Base-by-base conservation (phyloP, 2,113 vertebrate species). In the Vimba vimba region DNA sequence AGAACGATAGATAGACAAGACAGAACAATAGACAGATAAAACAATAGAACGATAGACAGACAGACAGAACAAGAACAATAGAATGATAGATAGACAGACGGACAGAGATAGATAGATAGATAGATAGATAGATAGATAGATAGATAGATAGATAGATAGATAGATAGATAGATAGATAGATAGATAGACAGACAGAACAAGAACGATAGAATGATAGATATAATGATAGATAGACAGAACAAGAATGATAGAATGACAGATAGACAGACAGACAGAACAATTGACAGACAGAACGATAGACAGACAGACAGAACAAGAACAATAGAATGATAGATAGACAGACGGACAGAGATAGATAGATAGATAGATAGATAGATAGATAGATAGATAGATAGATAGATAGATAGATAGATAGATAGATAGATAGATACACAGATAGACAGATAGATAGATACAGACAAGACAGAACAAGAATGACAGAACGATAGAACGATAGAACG, bases 81-180 rank as follows among this genome's bases (percentile, higher is more conserved):
- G 52, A 55, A 17, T 0, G 17, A 59, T 1, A 10, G 52, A 57
- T 21, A 60, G 59, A 60, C 1, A 55, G 52, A 23, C 0, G n/a
- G 59, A 60, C 1, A 55, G 52, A 23, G n/a, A n/a, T n/a, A n/a
- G n/a, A n/a, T n/a, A n/a, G n/a, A n/a, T n/a, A 57, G 55, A 43
- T 1, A 43, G 39, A 59, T 0, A 23, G 30, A 30, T 2, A 30
- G 30, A 30, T 0, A 59, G 57, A 59, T 0, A 23, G 6, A 59
- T 0, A 59, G 2, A 57, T 0, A n/a, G 7, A 60, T 0, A 60
- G 59, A 60, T 1, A 10, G 21, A 60, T 1, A 8, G 2, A 59
- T 0, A 25, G 25, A 27, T 4, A 60, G 21, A 0, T 2, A 55
- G 15, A 60, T 1, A 55, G 52, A 23, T 0, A 36, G 23, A n/a